Percentiles rank a stretch among this genome's conserved stretches.
Conservation (phyloP, 1,140 invertebrate species). For the Diuraphis noxia region DNA sequence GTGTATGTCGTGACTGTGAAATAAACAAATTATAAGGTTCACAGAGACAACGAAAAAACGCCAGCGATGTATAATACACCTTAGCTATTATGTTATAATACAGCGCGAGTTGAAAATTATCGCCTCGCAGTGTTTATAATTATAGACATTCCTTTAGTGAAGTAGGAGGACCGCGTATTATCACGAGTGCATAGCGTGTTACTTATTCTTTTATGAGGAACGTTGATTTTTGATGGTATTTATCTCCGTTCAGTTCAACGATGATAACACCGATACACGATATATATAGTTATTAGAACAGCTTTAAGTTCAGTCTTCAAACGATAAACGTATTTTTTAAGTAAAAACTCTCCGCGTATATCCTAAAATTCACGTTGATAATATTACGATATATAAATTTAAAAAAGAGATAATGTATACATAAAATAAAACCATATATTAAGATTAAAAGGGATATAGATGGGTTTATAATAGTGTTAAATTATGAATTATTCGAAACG, state of each 20-base stretch:
- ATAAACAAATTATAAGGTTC: constrained; percentile 46
- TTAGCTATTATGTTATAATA: not conserved
- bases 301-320: not conserved
- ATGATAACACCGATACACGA: constrained; percentile 17
- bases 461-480: not conserved
- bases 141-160: constrained; percentile 3
- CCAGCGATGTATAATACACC: not conserved
- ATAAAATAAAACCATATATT: not conserved
- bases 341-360: not conserved
- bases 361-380: not conserved
- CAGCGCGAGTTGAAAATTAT: constrained; percentile 35
- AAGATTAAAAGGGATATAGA: not conserved
- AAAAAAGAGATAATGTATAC: not conserved
- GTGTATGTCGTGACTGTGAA: constrained; percentile 23
- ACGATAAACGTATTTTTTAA: not conserved
- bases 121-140: constrained; percentile 21
- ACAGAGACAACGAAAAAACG: constrained; percentile 2
- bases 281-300: constrained; percentile 31
- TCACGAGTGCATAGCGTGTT: constrained; percentile 23
- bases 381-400: not conserved
- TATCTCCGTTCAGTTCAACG: not conserved
- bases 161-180: constrained; percentile 10
- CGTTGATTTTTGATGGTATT: constrained; percentile 23
- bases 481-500: not conserved
- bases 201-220: constrained; percentile 30